Percentiles rank a stretch among this genome's conserved stretches.
Evolutionary conservation across 2,797 vertebrate species (phyloP).

Genomic region (Sebastes baramenuke): DNA sequence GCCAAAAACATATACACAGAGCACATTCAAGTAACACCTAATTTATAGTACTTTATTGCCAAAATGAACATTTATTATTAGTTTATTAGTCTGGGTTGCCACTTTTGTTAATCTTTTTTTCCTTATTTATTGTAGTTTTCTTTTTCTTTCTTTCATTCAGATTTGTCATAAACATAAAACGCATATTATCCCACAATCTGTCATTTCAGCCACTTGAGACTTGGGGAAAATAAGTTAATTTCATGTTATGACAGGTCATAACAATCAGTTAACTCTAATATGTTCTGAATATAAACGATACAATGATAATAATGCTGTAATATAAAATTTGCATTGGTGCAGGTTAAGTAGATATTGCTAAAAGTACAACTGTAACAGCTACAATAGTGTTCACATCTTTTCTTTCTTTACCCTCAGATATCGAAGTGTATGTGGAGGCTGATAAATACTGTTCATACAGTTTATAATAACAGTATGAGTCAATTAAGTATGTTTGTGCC

Average conservation of each 20-base stretch:
- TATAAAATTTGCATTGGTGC: not conserved
- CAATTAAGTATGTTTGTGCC: not conserved
- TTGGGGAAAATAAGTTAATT: not conserved
- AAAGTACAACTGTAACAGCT: not conserved
- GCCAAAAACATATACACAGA: not conserved
- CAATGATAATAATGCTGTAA: not conserved
- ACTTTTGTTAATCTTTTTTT: not conserved
- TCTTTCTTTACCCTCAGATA: not conserved
- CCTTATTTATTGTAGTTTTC: not conserved
- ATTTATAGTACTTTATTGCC: too few species aligned
- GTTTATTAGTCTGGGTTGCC: not conserved
- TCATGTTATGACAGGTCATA: not conserved
- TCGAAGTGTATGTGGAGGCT: too few species aligned
- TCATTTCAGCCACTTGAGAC: not conserved
- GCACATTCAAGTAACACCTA: not conserved
- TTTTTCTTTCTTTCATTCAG: not conserved
- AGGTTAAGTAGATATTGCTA: not conserved
- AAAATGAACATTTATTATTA: too few species aligned
- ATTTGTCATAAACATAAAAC: not conserved
- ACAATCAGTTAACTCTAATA: not conserved
- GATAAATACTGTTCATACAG: not conserved
- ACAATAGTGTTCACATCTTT: not conserved
- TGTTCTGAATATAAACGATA: not conserved
- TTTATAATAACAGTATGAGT: not conserved
- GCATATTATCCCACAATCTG: too few species aligned